phyloP scores from a whole-genome alignment of 2,113 vertebrate species.

The Nannospalax galili region DNA sequence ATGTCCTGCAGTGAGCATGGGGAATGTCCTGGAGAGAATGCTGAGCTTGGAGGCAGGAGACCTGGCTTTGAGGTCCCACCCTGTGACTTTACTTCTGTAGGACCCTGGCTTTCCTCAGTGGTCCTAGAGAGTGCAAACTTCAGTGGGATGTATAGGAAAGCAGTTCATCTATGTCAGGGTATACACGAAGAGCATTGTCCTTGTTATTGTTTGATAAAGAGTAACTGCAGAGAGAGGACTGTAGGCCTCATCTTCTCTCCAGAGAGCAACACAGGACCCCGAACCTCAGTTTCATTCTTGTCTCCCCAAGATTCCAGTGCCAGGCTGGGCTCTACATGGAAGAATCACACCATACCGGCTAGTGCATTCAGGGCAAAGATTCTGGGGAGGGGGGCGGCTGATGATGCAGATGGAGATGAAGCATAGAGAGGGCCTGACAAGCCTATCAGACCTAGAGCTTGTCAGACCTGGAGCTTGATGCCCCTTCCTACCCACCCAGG shows the following conservation, averaged over 20 bases:
- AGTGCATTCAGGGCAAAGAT: rapidly evolving
- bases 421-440: background rate
- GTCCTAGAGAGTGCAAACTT: background rate
- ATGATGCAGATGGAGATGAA: background rate
- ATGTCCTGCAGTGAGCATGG: background rate
- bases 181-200: too few relatives aligned
- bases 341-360: too few relatives aligned
- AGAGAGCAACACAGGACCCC: background rate
- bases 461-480: background rate
- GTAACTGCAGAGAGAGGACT: background rate
- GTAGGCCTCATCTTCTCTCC: background rate
- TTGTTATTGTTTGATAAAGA: background rate
- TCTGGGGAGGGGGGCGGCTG: background rate
- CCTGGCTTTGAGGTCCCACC: background rate
- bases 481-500: too few relatives aligned
- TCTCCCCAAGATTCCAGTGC: background rate
- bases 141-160: background rate
- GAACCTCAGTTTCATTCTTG: background rate
- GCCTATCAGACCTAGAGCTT: background rate
- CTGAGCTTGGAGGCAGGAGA: background rate
- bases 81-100: background rate
- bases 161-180: background rate
- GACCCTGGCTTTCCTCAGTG: background rate
- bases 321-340: background rate
- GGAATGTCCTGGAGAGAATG: background rate